Conservation (phyloP, 2,888 invertebrate species). For the Hesperia comma region DNA sequence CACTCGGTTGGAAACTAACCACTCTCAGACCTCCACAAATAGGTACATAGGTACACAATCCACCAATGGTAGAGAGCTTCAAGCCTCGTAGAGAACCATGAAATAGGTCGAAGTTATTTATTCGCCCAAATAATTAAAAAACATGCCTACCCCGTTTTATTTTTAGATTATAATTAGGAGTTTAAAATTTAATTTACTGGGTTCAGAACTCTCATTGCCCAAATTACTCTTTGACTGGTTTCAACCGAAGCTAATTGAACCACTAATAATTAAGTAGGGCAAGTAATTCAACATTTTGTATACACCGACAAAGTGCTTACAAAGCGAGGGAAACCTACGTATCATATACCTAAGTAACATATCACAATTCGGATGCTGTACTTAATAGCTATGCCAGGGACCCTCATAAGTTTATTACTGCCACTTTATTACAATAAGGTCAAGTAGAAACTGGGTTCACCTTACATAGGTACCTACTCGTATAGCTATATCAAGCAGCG, state of each 20-base stretch:
- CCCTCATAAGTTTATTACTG: slow-evolving; percentile 34
- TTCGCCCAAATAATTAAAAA: no score
- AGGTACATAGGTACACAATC: no score
- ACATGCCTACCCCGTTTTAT: no score
- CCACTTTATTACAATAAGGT: slow-evolving; percentile 23
- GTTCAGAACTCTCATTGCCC: no score
- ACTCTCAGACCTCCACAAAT: no score
- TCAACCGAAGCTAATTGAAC: not conserved
- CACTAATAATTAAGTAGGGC: not conserved
- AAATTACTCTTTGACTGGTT: not conserved
- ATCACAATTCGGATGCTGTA: slow-evolving; percentile 22
- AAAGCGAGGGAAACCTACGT: not conserved
- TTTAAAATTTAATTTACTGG: no score
- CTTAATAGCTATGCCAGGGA: slow-evolving; percentile 28
- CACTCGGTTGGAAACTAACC: no score
- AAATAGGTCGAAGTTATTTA: no score
- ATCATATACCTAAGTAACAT: slow-evolving; percentile 16
- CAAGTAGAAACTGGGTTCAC: slow-evolving; percentile 19
- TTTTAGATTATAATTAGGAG: no score
- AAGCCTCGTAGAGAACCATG: no score
- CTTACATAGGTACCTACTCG: not conserved
- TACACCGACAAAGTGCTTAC: not conserved
- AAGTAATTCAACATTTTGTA: not conserved
- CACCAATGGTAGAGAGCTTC: no score
- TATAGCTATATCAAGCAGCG: no score